Evolutionary conservation across 1,140 invertebrate species (phyloP).

Genomic region (Ctenoplectra terminalis): DNA sequence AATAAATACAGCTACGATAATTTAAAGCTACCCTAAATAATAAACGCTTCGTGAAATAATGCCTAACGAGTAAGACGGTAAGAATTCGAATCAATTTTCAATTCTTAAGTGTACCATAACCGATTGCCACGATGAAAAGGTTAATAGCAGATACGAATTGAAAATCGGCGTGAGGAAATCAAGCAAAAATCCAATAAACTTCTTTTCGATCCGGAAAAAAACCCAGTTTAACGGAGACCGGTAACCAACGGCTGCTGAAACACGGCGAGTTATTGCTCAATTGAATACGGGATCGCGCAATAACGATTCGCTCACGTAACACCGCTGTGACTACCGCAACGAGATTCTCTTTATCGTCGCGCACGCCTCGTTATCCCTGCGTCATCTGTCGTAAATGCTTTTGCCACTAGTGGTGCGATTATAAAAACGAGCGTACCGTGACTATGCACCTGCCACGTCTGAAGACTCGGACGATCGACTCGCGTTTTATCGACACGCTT

Average conservation of each 20-base stretch:
- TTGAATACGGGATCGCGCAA: slow-evolving; percentile 1
- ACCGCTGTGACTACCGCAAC: background rate
- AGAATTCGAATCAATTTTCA: too few relatives aligned
- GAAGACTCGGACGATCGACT: slow-evolving; percentile 1
- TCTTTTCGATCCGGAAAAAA: background rate
- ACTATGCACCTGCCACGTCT: slow-evolving; percentile 34
- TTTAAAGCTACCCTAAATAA: too few relatives aligned
- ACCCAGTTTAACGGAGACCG: background rate
- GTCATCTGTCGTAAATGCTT: background rate
- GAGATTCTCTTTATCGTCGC: slow-evolving; percentile 5
- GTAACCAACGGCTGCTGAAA: background rate
- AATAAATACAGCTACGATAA: too few relatives aligned
- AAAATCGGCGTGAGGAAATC: too few relatives aligned
- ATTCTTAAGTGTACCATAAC: background rate
- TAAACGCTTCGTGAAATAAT: too few relatives aligned
- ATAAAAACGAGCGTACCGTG: slow-evolving; percentile 20
- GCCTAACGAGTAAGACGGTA: too few relatives aligned
- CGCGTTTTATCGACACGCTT: slow-evolving; percentile 21
- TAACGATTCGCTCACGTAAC: background rate
- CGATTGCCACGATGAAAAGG: background rate
- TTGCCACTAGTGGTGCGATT: background rate
- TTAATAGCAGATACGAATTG: background rate
- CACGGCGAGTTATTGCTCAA: slow-evolving; percentile 31
- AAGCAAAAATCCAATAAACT: background rate
- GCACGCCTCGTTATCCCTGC: slow-evolving; percentile 11